Evolutionary conservation across 2,888 invertebrate genomes (phyloP).

Genomic region (Odontocerum albicorne): DNA sequence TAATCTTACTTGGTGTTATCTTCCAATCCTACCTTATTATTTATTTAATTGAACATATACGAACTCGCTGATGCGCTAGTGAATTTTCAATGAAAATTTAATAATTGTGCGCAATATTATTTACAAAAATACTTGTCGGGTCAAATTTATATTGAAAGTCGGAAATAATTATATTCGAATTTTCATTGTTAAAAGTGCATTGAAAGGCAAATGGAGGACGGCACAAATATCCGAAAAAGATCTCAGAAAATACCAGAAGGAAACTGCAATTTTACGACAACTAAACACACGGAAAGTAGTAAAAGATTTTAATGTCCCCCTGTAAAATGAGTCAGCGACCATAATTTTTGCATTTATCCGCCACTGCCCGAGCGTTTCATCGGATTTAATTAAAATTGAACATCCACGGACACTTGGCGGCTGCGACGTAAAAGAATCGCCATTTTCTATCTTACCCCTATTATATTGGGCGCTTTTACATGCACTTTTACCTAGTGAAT

Average conservation of each 20-base stretch:
- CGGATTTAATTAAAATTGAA: slow-evolving; percentile 35
- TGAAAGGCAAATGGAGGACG: slow-evolving; percentile 1
- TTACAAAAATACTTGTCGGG: too few species aligned
- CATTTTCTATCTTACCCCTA: too few species aligned
- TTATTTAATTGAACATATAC: too few species aligned
- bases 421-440: slow-evolving; percentile 9
- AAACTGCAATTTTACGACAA: slow-evolving; percentile 29
- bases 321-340: slow-evolving; percentile 34
- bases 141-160: too few species aligned
- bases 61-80: too few species aligned
- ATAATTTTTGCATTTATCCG: slow-evolving; percentile 36
- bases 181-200: too few species aligned
- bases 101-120: too few species aligned
- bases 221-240: slow-evolving; percentile 13
- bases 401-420: slow-evolving; percentile 12
- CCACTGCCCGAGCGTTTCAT: slow-evolving; percentile 20
- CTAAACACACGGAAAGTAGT: slow-evolving; percentile 33
- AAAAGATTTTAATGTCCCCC: slow-evolving; percentile 32
- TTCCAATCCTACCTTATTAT: too few species aligned
- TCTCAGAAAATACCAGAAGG: slow-evolving; percentile 1
- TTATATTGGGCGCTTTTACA: slow-evolving; percentile 2
- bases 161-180: too few species aligned
- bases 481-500: background rate
- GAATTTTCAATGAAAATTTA: too few species aligned
- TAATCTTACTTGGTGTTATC: too few species aligned